Percentiles rank a stretch among this genome's conserved stretches.
Evolutionary conservation across 2,113 vertebrate genomes (phyloP).

Genomic region (Telmatochromis sp.): DNA sequence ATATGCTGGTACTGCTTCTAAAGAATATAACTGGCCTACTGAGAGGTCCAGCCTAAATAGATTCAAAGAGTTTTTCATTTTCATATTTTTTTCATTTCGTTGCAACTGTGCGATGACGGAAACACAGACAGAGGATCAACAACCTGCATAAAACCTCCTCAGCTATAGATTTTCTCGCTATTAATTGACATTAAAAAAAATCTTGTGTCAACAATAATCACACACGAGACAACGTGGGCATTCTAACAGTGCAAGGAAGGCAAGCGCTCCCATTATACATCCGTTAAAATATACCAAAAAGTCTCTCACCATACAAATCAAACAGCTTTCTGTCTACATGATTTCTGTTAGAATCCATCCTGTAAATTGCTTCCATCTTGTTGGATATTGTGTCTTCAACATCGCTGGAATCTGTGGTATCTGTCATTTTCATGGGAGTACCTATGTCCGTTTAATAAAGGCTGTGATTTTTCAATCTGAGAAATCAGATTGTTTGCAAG

Average conservation of each 20-base stretch:
- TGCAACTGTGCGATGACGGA: not conserved
- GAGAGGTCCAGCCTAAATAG: not conserved
- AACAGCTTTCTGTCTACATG: not conserved
- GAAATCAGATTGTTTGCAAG: not conserved
- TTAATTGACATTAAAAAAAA: not conserved
- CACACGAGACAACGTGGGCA: not conserved
- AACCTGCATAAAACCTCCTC: not conserved
- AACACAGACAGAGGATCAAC: not conserved
- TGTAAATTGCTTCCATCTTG: not conserved
- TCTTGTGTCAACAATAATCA: not conserved
- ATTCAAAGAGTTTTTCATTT: constrained; percentile 19
- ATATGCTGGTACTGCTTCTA: not conserved
- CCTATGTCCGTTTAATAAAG: not conserved
- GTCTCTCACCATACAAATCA: not conserved
- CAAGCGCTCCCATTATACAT: not conserved
- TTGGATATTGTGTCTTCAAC: not conserved
- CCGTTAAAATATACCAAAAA: not conserved
- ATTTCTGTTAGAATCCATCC: not conserved
- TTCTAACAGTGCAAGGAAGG: not conserved
- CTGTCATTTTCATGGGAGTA: not conserved
- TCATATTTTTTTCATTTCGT: not conserved
- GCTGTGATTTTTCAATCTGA: not conserved
- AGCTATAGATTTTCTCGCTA: not conserved
- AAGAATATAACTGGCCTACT: constrained; percentile 16
- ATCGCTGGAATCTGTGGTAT: not conserved